Evolutionary conservation across 1,140 invertebrate species (phyloP), one percentile per base, ranked within the genome.

Genomic region (Rhagoletis zephyria): DNA sequence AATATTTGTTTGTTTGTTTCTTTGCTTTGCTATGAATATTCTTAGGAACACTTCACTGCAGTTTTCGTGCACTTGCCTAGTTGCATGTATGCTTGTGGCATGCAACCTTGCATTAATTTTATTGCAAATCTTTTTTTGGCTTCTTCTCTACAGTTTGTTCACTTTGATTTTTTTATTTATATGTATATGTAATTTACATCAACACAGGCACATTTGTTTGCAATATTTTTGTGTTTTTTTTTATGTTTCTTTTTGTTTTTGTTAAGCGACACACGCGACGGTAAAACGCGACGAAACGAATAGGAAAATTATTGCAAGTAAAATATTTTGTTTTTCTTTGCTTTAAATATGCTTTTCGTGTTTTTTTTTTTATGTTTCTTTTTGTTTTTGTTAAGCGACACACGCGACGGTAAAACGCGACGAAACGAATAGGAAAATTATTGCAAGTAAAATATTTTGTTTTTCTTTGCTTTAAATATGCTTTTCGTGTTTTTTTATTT

Each of bases 161-260:
- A 45, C 51, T 87, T 85, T 74, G 61, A 14, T 81, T 87, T 45
- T 85, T 77, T 61, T 63, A 85, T 87, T 88, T 30, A 30, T 30
- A n/a, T 14, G 61, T 87, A 45, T 85, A 65, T 63, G 1, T 87
- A 81, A 88, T 90, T 88, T 89, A 85, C 85, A 88, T 87, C 67
- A 91, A 90, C 91, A 91, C 91, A 91, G 91, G 91, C 91, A 91
- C 91, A 91, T 91, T 91, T 91, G 91, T 91, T 90, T 88, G 48
- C 60, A 67, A 87, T 87, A 56, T 56, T 48, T 81, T 81, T 10
- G 14, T 56, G n/a, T 16, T 63, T 63, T 12, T 63, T 63, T n/a
- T 63, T 3, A 14, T 63, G n/a, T 63, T 63, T 63, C 16, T 81
- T n/a, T 59, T 51, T 51, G 14, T 19, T 61, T 85, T 45, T 42